Evolutionary conservation across 2,113 vertebrate genomes (phyloP).

Genomic region (Diadophis punctatus): DNA sequence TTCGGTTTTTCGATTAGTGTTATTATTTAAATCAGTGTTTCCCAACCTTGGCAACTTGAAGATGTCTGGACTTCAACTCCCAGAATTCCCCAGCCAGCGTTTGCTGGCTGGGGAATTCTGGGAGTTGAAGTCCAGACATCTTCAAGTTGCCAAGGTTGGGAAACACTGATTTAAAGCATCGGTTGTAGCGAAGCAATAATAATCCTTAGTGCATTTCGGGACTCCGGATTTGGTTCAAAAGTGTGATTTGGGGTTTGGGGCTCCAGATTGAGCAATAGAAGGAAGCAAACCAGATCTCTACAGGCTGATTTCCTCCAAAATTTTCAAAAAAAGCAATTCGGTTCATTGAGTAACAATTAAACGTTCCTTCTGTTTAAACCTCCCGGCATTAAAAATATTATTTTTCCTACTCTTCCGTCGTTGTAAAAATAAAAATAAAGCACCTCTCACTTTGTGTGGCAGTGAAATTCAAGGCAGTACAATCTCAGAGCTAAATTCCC

Average conservation of each 20-base stretch:
- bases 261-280: too few species aligned
- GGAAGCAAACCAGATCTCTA: background rate
- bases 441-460: fast-evolving
- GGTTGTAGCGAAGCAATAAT: background rate
- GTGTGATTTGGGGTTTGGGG: too few species aligned
- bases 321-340: fast-evolving
- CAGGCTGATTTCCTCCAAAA: background rate
- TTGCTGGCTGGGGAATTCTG: too few species aligned
- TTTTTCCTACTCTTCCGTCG: background rate
- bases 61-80: too few species aligned
- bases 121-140: too few species aligned
- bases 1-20: fast-evolving
- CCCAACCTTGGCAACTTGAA: too few species aligned
- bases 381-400: background rate
- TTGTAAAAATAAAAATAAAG: background rate
- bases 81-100: too few species aligned
- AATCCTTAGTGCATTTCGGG: fast-evolving
- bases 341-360: background rate
- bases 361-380: fast-evolving
- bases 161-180: too few species aligned
- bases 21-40: fast-evolving
- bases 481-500: fast-evolving
- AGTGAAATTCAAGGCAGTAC: background rate
- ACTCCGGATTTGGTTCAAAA: background rate
- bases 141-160: too few species aligned